Base-by-base conservation (phyloP, 2,888 invertebrate genomes). In the Girardia tigrina region DNA sequence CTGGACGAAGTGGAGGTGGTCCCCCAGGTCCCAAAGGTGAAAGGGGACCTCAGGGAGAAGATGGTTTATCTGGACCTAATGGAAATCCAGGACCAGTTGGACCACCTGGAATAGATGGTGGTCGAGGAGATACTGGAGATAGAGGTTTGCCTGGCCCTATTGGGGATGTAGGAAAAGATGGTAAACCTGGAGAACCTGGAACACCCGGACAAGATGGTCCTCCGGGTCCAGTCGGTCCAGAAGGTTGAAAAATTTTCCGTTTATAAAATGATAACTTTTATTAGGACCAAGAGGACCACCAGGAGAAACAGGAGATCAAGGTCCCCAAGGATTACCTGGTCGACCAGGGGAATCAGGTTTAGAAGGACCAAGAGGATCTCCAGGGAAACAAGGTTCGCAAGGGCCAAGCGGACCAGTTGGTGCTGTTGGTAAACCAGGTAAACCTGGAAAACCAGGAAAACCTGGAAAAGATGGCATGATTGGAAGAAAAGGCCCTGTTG, bases 31-130 rank as follows among this genome's bases (percentile, higher is more conserved):
- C 56, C n/a, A 4, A n/a, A 56, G 56, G 56, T 20, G 56, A 56
- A 56, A 56, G n/a, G 23, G 56, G 56, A 20, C n/a, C 56, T 20
- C 56, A n/a, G n/a, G 56, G 56, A 12, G 56, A 56, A 20, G 56
- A 56, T 56, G 56, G 56, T 4, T 56, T 56, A 56, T 23, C 56
- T 56, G 56, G 56, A n/a, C 56, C 56, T 6, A 56, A 56, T n/a
- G 56, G 56, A 4, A n/a, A 56, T 56, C 56, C 4, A 56, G 56
- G 56, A 16, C 56, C 56, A n/a, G 20, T 23, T 56, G 56, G 56
- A 56, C 56, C 56, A 20, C 6, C 23, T 56, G 56, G 56, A 56
- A 56, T 56, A 23, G 56, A 56, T 56, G 56, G 56, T 12, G 56
- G 56, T 2, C 56, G 56, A 20, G 56, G 56, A 12, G 56, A 56